phyloP scores from a whole-genome alignment of 2,888 invertebrate species.

The Nephrotoma appendiculata region DNA sequence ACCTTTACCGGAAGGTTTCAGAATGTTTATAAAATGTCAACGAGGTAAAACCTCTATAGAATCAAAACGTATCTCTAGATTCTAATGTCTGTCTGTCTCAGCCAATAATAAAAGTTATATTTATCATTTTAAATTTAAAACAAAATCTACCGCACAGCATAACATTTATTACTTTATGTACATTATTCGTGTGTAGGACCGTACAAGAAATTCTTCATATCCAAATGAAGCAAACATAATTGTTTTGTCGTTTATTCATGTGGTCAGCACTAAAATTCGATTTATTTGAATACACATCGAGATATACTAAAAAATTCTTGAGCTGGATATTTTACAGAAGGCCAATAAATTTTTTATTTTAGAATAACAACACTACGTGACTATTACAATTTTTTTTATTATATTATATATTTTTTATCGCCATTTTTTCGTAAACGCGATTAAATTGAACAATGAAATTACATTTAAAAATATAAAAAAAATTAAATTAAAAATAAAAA shows the following conservation, averaged over 20 bases:
- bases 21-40: no score
- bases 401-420: not conserved
- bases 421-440: not conserved
- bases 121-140: not conserved
- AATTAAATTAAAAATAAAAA: not conserved
- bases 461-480: not conserved
- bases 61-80: not conserved
- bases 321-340: not conserved
- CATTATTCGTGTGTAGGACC: not conserved
- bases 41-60: no score
- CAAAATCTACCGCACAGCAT: not conserved
- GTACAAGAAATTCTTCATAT: not conserved
- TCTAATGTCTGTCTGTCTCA: not conserved
- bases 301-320: not conserved
- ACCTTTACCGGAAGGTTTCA: no score
- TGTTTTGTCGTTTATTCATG: not conserved
- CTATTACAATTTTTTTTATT: not conserved
- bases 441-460: not conserved
- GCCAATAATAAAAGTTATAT: not conserved
- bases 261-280: not conserved
- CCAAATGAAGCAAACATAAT: not conserved
- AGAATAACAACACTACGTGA: not conserved
- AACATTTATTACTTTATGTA: not conserved
- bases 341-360: not conserved
- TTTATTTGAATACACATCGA: not conserved